Base-by-base conservation (phyloP, 1,140 invertebrate species). In the Phenacoccus solenopsis region DNA sequence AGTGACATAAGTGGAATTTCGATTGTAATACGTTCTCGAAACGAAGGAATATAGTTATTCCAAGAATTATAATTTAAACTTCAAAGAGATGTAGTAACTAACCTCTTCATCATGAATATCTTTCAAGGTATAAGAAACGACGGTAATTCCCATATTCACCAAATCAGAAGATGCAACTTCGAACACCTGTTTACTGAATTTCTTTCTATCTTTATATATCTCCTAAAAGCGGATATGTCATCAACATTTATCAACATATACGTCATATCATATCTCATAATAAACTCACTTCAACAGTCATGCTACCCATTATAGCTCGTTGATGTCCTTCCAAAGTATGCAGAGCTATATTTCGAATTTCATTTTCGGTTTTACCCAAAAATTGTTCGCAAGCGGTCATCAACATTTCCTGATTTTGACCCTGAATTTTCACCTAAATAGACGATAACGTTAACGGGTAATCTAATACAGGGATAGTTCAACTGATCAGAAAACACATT, bases 131-230 rank as follows among this genome's bases (percentile, higher is more conserved):
- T 98, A 98, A 1, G 94, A 98, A 9, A 98, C 94, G 4, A 98
- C 95, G 69, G 94, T 96, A 75, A 98, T 97, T 13, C 96, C 94
- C 94, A 98, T 98, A 78, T 97, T 97, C 72, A 97, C 92, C 70
- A 98, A 82, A 82, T 98, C 95, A 72, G 93, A 94, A 21, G 93
- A 96, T 10, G 91, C 90, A 10, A 94, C 93, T 82, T 95, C 92
- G 75, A 95, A 96, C 1, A 96, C 93, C 82, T 96, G 92, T 79
- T 96, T 96, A 73, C 94, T 96, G 80, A 98, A 98, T 81, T 98
- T 98, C 82, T 98, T 98, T 64, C 96, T 85, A 78, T 98, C 96
- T 80, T 98, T 98, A 80, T 98, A 98, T 77, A 98, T 98, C 83
- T 98, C 96, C 87, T 88, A 73, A 2, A 78, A 76, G 69, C 56